Base-by-base conservation (phyloP, 1,140 invertebrate genomes). In the Drosophila orena region DNA sequence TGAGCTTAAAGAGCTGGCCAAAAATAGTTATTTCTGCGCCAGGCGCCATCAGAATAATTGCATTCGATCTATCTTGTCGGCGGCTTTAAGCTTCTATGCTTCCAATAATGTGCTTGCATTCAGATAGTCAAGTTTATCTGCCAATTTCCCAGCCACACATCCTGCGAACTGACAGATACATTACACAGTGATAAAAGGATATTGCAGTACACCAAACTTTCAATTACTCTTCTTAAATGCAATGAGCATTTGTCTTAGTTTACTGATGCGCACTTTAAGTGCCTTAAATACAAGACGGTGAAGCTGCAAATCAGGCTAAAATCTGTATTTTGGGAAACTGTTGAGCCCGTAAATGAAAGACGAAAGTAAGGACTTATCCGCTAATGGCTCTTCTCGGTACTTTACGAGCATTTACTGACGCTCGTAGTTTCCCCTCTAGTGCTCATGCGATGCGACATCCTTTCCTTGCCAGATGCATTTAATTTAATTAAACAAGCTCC, bases 401-500 rank as follows among this genome's bases (percentile, higher is more conserved):
- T 10, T 35, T 11, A 17, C 17, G 17, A 17, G 17, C 1, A 22
- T 35, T 15, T 49, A 49, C 24, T 49, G n/a, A 0, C 20, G 22
- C n/a, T 3, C 35, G 17, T n/a, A n/a, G 27, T 58, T 42, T 15
- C 24, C 14, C 1, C 17, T 50, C 11, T 20, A n/a, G 52, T 30
- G 7, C 22, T 54, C 15, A n/a, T 37, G n/a, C 57, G 27, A 50
- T 10, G 17, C 30, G 5, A 38, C 53, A 43, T 61, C 4, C 30
- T 34, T 24, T 22, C 40, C n/a, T 24, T 44, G 15, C 14, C 22
- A 22, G 65, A 34, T 54, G 54, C 56, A 56, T 75, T 64, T 83
- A 64, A 81, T 79, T 68, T 30, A 57, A 81, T 81, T 81, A 72
- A 61, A 61, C 42, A 15, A 27, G 34, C 49, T 60, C 50, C 58